Base-by-base conservation (phyloP, 2,797 vertebrate genomes). In the Cossypha dichroa region DNA sequence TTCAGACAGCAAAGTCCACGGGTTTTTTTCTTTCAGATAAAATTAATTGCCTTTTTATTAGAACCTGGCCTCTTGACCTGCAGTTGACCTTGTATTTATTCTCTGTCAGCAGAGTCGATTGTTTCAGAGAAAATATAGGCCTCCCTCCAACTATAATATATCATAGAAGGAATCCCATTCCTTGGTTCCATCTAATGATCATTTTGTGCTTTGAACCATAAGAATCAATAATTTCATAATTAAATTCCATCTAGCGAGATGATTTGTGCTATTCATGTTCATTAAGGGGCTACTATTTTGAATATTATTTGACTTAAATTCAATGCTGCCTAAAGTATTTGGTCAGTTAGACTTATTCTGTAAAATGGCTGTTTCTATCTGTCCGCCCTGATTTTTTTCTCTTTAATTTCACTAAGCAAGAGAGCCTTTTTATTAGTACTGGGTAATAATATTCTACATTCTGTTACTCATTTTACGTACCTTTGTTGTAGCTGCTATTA, bases 191-290 rank as follows among this genome's bases (percentile, higher is more conserved):
- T 40, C 56, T 93, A 63, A 83, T 59, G 54, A 92, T 77, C 38
- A 15, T 83, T 94, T 90, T 94, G 46, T 81, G 12, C 87, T 85
- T 36, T 23, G 87, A 72, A 48, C 91, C 49, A 3, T 92, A 74
- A 79, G 25, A 36, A 93, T 90, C 90, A 72, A 81, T 95, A 85
- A 36, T 86, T 88, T 92, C 45, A 78, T 96, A 91, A 92, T 92
- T 88, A 95, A 97, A 96, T 94, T 74, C 82, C 56, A 92, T 73
- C 48, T 91, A 62, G 34, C 45, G 40, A 93, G 94, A 84, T 69
- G 90, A 68, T 69, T 93, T 46, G 41, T 51, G 67, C 63, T 90
- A 10, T 46, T 94, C 40, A 26, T 41, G 43, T 59, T 56, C 51
- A 34, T 79, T 69, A 88, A 75, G 52, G 54, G 40, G 10, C 54